phyloP scores from a whole-genome alignment of 2,797 vertebrate species.

The Malacoraja senta region DNA sequence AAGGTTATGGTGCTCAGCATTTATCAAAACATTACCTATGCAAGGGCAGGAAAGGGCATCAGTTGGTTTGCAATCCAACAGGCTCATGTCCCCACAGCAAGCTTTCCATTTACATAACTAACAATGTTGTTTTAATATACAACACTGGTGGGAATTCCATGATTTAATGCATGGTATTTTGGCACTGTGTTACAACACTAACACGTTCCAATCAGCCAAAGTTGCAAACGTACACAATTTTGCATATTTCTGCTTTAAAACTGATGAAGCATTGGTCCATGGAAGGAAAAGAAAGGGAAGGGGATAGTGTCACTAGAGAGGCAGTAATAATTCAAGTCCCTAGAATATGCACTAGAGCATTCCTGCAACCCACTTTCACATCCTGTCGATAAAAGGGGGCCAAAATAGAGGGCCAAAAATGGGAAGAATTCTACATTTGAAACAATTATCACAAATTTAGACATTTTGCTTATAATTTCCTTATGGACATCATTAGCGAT shows the following conservation, averaged over 20 bases:
- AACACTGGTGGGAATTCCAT: not conserved
- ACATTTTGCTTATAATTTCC: not conserved
- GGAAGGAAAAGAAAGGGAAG: not conserved
- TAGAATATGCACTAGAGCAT: not conserved
- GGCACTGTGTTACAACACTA: not conserved
- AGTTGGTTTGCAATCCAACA: not conserved
- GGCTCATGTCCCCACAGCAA: not conserved
- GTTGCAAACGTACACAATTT: not conserved
- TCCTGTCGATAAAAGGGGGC: not conserved
- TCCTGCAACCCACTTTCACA: not conserved
- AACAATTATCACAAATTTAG: not conserved
- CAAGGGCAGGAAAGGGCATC: not conserved
- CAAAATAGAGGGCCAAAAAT: not conserved
- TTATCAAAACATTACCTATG: not conserved
- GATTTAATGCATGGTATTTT: not conserved
- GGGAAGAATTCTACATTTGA: not conserved
- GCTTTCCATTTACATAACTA: constrained; percentile 1
- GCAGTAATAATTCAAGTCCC: not conserved
- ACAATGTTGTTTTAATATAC: not conserved
- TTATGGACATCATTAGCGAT: not conserved
- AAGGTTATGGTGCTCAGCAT: no score
- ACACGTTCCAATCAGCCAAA: not conserved
- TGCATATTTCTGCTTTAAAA: not conserved
- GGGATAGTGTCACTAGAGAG: no score
- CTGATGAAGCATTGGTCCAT: not conserved